Evolutionary conservation across 2,113 vertebrate genomes (phyloP).

Genomic region (Entomyzon cyanotis): DNA sequence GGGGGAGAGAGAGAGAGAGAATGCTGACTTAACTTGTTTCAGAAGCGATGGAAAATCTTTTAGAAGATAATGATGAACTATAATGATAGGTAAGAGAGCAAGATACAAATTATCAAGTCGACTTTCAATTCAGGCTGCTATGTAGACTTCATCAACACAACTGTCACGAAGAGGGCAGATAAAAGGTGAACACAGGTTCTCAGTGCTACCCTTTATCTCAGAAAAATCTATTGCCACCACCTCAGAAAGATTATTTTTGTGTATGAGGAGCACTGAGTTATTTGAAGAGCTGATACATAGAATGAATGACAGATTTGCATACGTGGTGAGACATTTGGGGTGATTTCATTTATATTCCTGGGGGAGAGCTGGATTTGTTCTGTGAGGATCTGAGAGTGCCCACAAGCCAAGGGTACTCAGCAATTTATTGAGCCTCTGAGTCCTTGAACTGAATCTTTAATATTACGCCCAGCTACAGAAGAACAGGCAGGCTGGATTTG

Average conservation of each 20-base stretch:
- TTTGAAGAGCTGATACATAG: background rate
- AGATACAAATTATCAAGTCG: slow-evolving; percentile 34
- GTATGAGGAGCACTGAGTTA: background rate
- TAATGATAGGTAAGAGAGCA: slow-evolving; percentile 44
- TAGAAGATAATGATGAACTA: slow-evolving; percentile 30
- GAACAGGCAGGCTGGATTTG: background rate
- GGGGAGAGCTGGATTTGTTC: background rate
- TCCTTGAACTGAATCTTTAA: background rate
- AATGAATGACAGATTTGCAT: slow-evolving; percentile 3
- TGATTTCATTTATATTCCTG: slow-evolving; percentile 5
- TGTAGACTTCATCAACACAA: slow-evolving; percentile 36
- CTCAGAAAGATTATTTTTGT: slow-evolving; percentile 48
- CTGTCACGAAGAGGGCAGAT: background rate
- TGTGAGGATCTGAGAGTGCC: background rate
- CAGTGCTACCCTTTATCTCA: background rate
- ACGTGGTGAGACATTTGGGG: background rate
- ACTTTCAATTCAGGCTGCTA: slow-evolving; percentile 8
- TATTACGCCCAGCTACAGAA: background rate
- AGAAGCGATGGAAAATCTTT: slow-evolving; percentile 38
- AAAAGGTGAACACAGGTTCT: slow-evolving; percentile 40
- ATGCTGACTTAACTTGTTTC: slow-evolving; percentile 31
- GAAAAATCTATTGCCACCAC: slow-evolving; percentile 16
- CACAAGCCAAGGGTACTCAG: background rate
- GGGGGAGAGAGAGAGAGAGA: background rate
- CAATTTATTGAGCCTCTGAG: background rate